phyloP scores from a whole-genome alignment of 2,888 invertebrate species.

The Balanococcus diminutus region DNA sequence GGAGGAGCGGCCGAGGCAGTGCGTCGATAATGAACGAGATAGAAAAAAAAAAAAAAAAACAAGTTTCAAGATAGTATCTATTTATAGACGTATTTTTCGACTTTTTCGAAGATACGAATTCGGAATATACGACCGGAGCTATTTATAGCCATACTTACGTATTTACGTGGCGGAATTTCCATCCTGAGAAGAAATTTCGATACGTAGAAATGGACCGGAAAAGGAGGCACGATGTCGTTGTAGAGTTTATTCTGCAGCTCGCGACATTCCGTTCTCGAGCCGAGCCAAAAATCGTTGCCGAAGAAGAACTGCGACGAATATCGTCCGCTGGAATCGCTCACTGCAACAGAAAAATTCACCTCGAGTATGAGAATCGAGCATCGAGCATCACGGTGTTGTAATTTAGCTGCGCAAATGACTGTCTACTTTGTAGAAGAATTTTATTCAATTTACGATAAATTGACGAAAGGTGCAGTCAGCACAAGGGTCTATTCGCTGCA shows the following conservation, averaged over 20 bases:
- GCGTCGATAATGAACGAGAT: background rate
- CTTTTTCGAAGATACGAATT: background rate
- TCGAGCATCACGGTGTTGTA: too few relatives aligned
- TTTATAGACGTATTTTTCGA: too few relatives aligned
- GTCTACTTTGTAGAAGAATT: too few relatives aligned
- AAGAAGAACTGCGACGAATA: constrained; percentile 81
- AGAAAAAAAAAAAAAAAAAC: too few relatives aligned
- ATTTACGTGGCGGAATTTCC: constrained; percentile 65
- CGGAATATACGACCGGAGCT: background rate
- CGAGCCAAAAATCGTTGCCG: constrained; percentile 83
- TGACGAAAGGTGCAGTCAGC: too few relatives aligned
- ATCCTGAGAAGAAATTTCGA: constrained; percentile 67
- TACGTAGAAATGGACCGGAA: constrained; percentile 72
- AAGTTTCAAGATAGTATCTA: too few relatives aligned
- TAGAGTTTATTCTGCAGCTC: constrained; percentile 60
- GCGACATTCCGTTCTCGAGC: constrained; percentile 72
- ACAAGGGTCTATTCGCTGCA: too few relatives aligned
- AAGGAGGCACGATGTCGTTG: constrained; percentile 66
- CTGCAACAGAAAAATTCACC: constrained; percentile 62
- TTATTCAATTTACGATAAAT: too few relatives aligned
- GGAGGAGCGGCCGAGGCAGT: background rate
- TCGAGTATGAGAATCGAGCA: background rate
- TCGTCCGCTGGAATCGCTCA: constrained; percentile 76
- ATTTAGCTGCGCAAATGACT: too few relatives aligned
- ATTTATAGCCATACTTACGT: constrained; percentile 62